Percentiles rank a stretch among this genome's conserved stretches.
These are phyloP conservation scores for Sebastes aleutianus DNA, from an alignment of 2,797 vertebrate genomes.

Conservation along the genomic window DNA sequence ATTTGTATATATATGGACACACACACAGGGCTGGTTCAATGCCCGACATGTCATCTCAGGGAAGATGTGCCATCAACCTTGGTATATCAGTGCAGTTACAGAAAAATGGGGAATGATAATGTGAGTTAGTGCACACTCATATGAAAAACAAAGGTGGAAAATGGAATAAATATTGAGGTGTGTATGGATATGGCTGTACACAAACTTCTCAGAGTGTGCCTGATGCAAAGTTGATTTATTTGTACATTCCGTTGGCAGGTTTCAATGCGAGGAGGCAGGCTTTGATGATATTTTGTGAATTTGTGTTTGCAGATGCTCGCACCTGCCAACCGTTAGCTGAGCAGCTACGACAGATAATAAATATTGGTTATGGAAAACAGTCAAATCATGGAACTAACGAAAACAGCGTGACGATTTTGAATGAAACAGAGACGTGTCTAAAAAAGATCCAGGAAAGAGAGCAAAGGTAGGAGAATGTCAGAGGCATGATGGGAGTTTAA, in stretches of 20 bases:
- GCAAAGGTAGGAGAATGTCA: background rate
- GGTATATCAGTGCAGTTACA: slow-evolving; percentile 27
- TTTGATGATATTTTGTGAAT: slow-evolving; percentile 50
- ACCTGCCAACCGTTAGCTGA: slow-evolving; percentile 56
- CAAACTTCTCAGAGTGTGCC: background rate
- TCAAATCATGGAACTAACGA: slow-evolving; percentile 55
- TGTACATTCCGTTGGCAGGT: slow-evolving; percentile 10
- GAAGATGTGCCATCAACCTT: slow-evolving; percentile 32
- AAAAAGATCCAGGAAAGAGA: slow-evolving; percentile 4
- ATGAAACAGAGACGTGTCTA: slow-evolving; percentile 37
- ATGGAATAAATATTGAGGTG: background rate
- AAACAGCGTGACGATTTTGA: slow-evolving; percentile 40
- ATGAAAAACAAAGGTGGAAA: background rate
- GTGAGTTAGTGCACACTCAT: background rate
- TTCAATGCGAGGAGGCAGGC: slow-evolving; percentile 18
- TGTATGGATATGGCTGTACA: background rate
- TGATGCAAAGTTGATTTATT: slow-evolving; percentile 11
- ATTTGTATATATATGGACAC: background rate
- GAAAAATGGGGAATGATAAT: slow-evolving; percentile 3
- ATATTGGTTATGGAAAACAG: slow-evolving; percentile 47
- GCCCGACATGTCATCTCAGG: slow-evolving; percentile 31
- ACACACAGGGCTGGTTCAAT: background rate
- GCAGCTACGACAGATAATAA: slow-evolving; percentile 41
- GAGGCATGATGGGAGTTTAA: background rate
- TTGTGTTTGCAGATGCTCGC: slow-evolving; percentile 51